Evolutionary conservation across 2,888 invertebrate genomes (phyloP).

Genomic region (Tenthredo notha): DNA sequence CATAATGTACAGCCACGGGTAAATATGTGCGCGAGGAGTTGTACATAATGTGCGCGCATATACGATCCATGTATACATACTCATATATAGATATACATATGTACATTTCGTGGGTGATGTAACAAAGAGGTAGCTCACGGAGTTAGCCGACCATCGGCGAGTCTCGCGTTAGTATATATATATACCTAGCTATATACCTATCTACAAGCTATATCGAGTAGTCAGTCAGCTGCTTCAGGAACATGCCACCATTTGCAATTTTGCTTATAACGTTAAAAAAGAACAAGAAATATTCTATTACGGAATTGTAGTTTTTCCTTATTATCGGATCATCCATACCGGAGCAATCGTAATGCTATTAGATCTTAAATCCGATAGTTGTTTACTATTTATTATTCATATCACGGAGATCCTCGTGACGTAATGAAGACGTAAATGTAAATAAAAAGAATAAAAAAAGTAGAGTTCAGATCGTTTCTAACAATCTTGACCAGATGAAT

Average conservation of each 20-base stretch:
- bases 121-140: slow-evolving; percentile 73
- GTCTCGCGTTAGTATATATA: slow-evolving; percentile 55
- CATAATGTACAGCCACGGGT: slow-evolving; percentile 56
- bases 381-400: slow-evolving; percentile 16
- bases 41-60: slow-evolving; percentile 38
- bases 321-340: background rate
- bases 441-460: background rate
- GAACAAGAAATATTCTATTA: background rate
- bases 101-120: slow-evolving; percentile 70
- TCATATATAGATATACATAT: background rate
- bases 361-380: background rate
- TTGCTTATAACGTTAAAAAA: slow-evolving; percentile 49
- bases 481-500: slow-evolving; percentile 4
- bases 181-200: slow-evolving; percentile 14
- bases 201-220: slow-evolving; percentile 23
- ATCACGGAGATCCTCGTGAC: slow-evolving; percentile 21
- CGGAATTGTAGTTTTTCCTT: background rate
- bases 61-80: slow-evolving; percentile 23
- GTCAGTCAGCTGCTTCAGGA: slow-evolving; percentile 69
- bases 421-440: background rate
- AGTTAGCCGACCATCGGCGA: slow-evolving; percentile 69
- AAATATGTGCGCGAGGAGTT: background rate
- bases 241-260: slow-evolving; percentile 75
- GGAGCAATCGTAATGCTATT: background rate
- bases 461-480: slow-evolving; percentile 5